A percentile compares a stretch with the other conserved stretches of the same genome.
Conservation (phyloP, 2,888 invertebrate species). For the Drosophila birchii region DNA sequence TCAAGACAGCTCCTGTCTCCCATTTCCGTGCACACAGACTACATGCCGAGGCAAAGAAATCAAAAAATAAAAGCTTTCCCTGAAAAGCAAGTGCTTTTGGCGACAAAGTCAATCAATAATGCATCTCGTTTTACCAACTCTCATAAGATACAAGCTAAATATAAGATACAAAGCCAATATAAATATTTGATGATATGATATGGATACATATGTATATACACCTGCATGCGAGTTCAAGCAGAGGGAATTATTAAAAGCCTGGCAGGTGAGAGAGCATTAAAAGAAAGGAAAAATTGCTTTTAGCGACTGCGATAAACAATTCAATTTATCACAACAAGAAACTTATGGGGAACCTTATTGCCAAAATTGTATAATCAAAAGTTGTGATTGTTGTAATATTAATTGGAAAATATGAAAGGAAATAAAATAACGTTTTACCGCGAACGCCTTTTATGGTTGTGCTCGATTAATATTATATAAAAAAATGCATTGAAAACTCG, state of each 20-base stretch:
- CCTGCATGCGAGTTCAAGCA: slow-evolving; percentile 1
- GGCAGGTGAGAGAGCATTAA: slow-evolving; percentile 24
- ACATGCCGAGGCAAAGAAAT: background rate
- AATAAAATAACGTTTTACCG: background rate
- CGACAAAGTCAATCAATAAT: slow-evolving; percentile 59
- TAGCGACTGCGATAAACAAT: slow-evolving; percentile 51
- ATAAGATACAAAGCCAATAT: slow-evolving; percentile 54
- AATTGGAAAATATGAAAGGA: background rate
- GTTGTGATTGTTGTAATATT: too few relatives aligned
- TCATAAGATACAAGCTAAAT: slow-evolving; percentile 53
- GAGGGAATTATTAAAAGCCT: slow-evolving; percentile 54
- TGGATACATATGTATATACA: background rate
- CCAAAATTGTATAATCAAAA: background rate
- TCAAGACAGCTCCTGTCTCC: background rate
- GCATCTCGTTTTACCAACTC: slow-evolving; percentile 47
- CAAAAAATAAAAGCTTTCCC: slow-evolving; percentile 9
- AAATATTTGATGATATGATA: slow-evolving; percentile 45
- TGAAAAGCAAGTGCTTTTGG: slow-evolving; percentile 11
- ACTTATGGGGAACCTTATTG: background rate
- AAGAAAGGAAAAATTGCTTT: slow-evolving; percentile 6
- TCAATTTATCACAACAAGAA: slow-evolving; percentile 55
- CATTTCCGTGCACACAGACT: background rate
- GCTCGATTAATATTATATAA: background rate
- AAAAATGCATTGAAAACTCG: too few relatives aligned
- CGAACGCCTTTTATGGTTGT: background rate